Conservation (phyloP, 2,113 vertebrate genomes). For the Thamnaconus septentrionalis region DNA sequence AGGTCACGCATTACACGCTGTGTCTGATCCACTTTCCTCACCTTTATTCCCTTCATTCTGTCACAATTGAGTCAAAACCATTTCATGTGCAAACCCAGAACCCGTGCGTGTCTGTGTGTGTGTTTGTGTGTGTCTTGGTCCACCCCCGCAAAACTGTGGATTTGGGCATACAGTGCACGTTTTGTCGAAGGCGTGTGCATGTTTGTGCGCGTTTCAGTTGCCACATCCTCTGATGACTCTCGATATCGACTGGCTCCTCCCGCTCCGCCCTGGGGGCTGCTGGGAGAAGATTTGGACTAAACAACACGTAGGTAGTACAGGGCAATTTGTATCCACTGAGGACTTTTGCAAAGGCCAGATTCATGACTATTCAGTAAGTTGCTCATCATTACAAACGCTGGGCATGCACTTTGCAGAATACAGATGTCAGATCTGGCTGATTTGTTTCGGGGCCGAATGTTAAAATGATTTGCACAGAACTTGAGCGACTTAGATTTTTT, state of each 20-base stretch:
- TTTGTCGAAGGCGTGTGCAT: background rate
- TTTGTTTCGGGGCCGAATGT: slow-evolving; percentile 21
- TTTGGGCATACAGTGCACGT: slow-evolving; percentile 13
- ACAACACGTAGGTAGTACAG: slow-evolving; percentile 45
- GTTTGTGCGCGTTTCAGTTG: slow-evolving; percentile 35
- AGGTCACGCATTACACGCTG: too few species aligned
- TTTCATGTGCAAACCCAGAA: slow-evolving; percentile 31
- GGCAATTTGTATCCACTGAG: slow-evolving; percentile 42
- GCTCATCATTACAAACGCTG: slow-evolving; percentile 55
- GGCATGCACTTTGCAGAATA: slow-evolving; percentile 38
- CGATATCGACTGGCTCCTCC: slow-evolving; percentile 28
- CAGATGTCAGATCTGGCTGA: slow-evolving; percentile 40
- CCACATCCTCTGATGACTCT: slow-evolving; percentile 36
- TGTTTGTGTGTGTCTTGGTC: background rate
- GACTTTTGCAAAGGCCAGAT: slow-evolving; percentile 55
- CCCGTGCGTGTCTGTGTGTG: slow-evolving; percentile 5
- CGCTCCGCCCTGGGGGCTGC: background rate
- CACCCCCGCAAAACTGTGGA: background rate
- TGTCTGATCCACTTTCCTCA: background rate
- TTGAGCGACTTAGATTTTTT: too few species aligned
- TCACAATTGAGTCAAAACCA: slow-evolving; percentile 59
- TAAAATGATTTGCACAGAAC: background rate
- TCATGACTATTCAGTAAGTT: slow-evolving; percentile 67
- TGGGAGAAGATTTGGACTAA: slow-evolving; percentile 40
- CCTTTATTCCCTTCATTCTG: slow-evolving; percentile 24